Evolutionary conservation across 2,888 invertebrate species (phyloP), one percentile per base, ranked within the genome.

Genomic region (Andrena haemorrhoa): DNA sequence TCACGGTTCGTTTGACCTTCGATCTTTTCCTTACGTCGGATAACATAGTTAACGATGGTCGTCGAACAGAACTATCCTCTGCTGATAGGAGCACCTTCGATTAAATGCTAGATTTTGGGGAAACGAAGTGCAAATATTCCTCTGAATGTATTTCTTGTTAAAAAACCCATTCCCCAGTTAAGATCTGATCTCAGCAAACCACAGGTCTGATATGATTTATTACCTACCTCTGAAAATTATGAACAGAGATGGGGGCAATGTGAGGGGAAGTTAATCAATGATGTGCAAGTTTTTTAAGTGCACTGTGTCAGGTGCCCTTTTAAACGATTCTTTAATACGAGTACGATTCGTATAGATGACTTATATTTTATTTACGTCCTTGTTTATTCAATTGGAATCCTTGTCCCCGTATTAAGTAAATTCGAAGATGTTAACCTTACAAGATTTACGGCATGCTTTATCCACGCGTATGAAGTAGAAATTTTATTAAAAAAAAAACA

Each of bases 1-100:
- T 85, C 76, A 71, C 41, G 26, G 64, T 49, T 70, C 23, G 58
- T 41, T 56, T 47, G 79, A 80, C 79, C 84, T 86, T 88, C 77
- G 82, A 74, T 84, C 70, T 60, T 86, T 76, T 68, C 61, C 58
- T 74, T 58, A 20, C 65, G 20, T 41, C 58, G 68, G 58, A 53
- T 82, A 56, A 68, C 33, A 61, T 58, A 23, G n/a, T 72, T 23
- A 60, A 49, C 23, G 31, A 20, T 8, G 29, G 23, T 33, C 8
- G 10, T 10, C 23, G 23, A 8, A 63, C 33, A 41, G 61, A 31
- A 20, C n/a, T 10, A 47, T 47, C 23, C 8, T n/a, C 20, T 1
- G 6, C 4, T 23, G 35, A 35, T 0, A 10, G n/a, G 16, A 35
- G 8, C 12, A 41, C 31, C 23, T 33, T 53, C 23, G 26, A 0